These are phyloP conservation scores for Forbesichthys agassizii DNA, from an alignment of 2,113 vertebrate species.

Conservation along the genomic window DNA sequence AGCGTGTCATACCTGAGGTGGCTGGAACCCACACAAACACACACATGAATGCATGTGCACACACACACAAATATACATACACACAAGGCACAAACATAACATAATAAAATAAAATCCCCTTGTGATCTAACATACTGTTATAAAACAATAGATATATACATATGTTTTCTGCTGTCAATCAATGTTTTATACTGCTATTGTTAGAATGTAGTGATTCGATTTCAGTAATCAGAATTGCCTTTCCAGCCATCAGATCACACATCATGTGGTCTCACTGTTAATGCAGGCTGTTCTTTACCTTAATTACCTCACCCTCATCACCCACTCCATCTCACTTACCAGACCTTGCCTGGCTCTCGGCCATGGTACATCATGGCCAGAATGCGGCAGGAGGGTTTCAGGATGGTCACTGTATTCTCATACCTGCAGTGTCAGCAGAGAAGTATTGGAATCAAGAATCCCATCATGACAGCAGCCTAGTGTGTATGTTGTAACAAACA, in stretches of 20 bases:
- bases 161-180: too few species aligned
- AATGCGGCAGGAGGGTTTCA: slow-evolving; percentile 91
- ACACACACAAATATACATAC: background rate
- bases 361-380: slow-evolving; percentile 98
- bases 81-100: background rate
- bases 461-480: background rate
- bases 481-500: background rate
- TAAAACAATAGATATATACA: too few species aligned
- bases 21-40: slow-evolving; percentile 65
- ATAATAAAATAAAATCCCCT: background rate
- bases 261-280: too few species aligned
- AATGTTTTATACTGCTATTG: too few species aligned
- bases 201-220: too few species aligned
- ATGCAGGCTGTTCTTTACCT: too few species aligned
- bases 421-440: slow-evolving; percentile 78
- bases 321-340: slow-evolving; percentile 74
- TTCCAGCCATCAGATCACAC: too few species aligned
- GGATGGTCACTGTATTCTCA: slow-evolving; percentile 85
- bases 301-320: too few species aligned
- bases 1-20: slow-evolving; percentile 93
- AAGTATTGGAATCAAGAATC: background rate
- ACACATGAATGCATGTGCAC: too few species aligned
- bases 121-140: too few species aligned
- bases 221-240: too few species aligned
- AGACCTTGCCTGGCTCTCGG: slow-evolving; percentile 96